Evolutionary conservation across 2,797 vertebrate species (phyloP).

Genomic region (Nothura maculosa): DNA sequence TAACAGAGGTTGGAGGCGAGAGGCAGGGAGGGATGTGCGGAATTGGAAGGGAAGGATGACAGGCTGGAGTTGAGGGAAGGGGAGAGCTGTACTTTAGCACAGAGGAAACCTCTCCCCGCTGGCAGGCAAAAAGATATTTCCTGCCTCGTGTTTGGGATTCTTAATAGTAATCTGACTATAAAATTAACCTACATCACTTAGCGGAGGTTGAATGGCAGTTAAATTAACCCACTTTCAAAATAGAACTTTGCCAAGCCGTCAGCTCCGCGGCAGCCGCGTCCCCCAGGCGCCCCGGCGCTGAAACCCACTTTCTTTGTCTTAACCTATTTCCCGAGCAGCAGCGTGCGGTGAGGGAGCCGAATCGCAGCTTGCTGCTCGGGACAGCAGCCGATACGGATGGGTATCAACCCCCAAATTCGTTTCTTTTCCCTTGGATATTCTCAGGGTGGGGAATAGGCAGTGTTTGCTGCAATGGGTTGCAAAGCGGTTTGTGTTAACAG

Average conservation of each 20-base stretch:
- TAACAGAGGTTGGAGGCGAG: slow-evolving; percentile 10
- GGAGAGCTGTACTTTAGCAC: neutral
- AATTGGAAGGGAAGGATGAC: slow-evolving; percentile 50
- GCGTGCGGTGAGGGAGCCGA: neutral
- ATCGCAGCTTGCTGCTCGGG: neutral
- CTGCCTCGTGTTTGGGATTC: slow-evolving; percentile 65
- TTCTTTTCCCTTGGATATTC: neutral
- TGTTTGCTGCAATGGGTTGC: rapidly evolving
- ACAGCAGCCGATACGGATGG: rapidly evolving
- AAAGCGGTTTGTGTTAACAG: slow-evolving; percentile 18
- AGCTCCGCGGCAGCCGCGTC: slow-evolving; percentile 48
- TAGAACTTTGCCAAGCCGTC: slow-evolving; percentile 43
- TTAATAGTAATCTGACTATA: slow-evolving; percentile 64
- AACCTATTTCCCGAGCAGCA: slow-evolving; percentile 63
- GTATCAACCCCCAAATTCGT: neutral
- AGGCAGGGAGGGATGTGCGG: slow-evolving; percentile 17
- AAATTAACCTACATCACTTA: slow-evolving; percentile 67
- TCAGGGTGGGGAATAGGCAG: rapidly evolving
- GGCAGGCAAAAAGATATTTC: slow-evolving; percentile 36
- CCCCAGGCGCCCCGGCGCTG: slow-evolving; percentile 39
- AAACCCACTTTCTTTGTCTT: slow-evolving; percentile 40
- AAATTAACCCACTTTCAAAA: slow-evolving; percentile 76
- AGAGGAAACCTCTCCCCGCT: slow-evolving; percentile 42
- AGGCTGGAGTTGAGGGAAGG: slow-evolving; percentile 38
- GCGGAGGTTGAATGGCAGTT: slow-evolving; percentile 53